Conservation (phyloP, 2,797 vertebrate species). For the Oryzias sinensis region DNA sequence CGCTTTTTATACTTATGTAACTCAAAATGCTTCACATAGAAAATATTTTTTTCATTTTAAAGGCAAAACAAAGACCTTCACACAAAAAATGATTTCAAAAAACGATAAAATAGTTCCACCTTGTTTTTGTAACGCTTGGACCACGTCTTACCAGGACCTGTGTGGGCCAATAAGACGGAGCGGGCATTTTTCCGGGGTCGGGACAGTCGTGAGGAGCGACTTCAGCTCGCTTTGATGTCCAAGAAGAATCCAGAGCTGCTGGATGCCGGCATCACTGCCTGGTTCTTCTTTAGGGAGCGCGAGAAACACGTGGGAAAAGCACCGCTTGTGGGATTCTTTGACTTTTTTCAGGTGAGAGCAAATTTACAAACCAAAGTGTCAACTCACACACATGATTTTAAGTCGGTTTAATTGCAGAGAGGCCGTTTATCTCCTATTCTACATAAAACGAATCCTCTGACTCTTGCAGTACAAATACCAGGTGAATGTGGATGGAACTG, state of each 20-base stretch:
- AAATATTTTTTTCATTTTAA: too few relatives aligned
- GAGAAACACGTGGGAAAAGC: slow-evolving; percentile 87
- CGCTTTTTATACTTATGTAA: too few relatives aligned
- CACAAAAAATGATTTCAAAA: too few relatives aligned
- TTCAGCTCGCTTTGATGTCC: slow-evolving; percentile 84
- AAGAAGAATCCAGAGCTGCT: slow-evolving; percentile 84
- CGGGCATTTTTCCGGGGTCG: slow-evolving; percentile 89
- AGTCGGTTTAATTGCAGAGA: too few relatives aligned
- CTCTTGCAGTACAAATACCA: slow-evolving; percentile 87
- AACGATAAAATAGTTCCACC: too few relatives aligned
- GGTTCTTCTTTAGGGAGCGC: slow-evolving; percentile 92
- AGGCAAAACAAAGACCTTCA: too few relatives aligned
- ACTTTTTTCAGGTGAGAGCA: slow-evolving; percentile 90
- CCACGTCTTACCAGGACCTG: slow-evolving; percentile 73
- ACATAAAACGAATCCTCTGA: not conserved
- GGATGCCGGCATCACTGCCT: slow-evolving; percentile 92
- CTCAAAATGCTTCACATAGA: too few relatives aligned
- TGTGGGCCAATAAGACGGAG: slow-evolving; percentile 87
- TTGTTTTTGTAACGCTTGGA: not conserved
- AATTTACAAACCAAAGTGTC: too few relatives aligned
- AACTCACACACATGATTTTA: too few relatives aligned
- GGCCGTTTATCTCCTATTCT: too few relatives aligned
- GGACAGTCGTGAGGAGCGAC: slow-evolving; percentile 91
- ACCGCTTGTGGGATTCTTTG: slow-evolving; percentile 89
- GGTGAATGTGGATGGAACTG: slow-evolving; percentile 90